Base-by-base conservation (phyloP, 2,888 invertebrate species). In the Eretmocerus hayati region DNA sequence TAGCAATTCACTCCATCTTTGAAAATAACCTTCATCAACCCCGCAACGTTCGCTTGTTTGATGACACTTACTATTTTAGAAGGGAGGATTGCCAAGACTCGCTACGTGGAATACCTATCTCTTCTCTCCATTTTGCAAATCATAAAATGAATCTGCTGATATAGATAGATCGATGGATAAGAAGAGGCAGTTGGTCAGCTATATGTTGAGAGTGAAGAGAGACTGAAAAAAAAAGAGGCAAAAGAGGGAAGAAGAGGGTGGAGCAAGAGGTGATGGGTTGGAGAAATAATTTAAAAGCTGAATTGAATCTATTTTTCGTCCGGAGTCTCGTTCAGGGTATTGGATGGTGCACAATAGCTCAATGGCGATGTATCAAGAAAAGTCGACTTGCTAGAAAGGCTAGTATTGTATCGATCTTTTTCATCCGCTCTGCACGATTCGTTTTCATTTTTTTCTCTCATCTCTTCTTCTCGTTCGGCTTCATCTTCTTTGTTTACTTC, bases 321-420 rank as follows among this genome's bases (percentile, higher is more conserved):
- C 15, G 20, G 20, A 21, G 20, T 35, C 65, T 66, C 61, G 22
- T 22, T 20, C 42, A 64, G 68, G 68, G 66, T 67, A 69, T 70
- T 69, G 69, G 69, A 62, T 64, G 62, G 67, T 68, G 70, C 68
- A 71, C 71, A 71, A 71, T 70, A 63, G 67, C 64, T 70, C 68
- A 71, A 71, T 70, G 65, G 69, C 69, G 69, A 70, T 71, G 69
- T 70, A 71, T 71, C 71, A 70, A 69, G 67, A 67, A 69, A 70
- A 71, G 70, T 69, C 69, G 70, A 69, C 66, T 70, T 66, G 66
- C 65, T 65, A 66, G 68, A 67, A 67, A 46, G 66, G 60, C 65
- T 58, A 61, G 69, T 61, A 70, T 69, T 69, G 69, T 71, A 70
- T 70, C 70, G 69, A 63, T 62, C 67, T 67, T 67, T 68, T 64